Percentiles rank a stretch among this genome's conserved stretches.
phyloP scores from a whole-genome alignment of 2,113 vertebrate genomes.

The Redunca redunca region DNA sequence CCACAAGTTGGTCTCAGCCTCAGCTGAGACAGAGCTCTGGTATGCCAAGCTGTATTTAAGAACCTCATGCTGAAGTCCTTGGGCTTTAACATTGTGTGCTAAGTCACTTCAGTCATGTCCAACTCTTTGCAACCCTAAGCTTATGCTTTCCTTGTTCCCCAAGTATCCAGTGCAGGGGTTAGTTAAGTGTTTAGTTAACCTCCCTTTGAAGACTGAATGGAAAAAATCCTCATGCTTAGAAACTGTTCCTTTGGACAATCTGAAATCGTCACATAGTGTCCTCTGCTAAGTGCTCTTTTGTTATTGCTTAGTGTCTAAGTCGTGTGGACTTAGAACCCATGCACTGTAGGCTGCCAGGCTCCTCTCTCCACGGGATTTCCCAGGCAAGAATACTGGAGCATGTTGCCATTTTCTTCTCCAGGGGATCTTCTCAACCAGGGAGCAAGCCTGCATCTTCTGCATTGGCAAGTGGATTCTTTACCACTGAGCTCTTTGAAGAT shows the following conservation, averaged over 20 bases:
- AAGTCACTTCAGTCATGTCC: background rate
- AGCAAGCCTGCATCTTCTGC: background rate
- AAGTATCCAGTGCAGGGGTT: background rate
- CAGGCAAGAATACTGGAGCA: background rate
- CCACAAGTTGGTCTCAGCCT: background rate
- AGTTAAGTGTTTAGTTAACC: background rate
- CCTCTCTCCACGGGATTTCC: background rate
- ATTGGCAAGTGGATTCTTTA: background rate
- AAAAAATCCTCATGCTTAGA: background rate
- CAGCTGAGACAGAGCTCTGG: background rate
- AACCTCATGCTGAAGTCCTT: background rate
- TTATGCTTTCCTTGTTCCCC: background rate
- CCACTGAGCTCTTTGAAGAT: background rate
- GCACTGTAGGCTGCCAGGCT: background rate
- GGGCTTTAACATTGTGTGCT: background rate
- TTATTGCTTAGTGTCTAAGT: background rate
- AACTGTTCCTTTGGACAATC: background rate
- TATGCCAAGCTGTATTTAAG: background rate
- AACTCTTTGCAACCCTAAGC: background rate
- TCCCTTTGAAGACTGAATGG: background rate
- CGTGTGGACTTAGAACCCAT: background rate
- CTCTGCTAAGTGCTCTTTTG: background rate
- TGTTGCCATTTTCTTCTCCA: background rate
- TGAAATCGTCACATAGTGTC: background rate
- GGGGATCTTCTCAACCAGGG: background rate